These are phyloP conservation scores for Bibio marci DNA, from an alignment of 2,888 invertebrate species.

Conservation along the genomic window DNA sequence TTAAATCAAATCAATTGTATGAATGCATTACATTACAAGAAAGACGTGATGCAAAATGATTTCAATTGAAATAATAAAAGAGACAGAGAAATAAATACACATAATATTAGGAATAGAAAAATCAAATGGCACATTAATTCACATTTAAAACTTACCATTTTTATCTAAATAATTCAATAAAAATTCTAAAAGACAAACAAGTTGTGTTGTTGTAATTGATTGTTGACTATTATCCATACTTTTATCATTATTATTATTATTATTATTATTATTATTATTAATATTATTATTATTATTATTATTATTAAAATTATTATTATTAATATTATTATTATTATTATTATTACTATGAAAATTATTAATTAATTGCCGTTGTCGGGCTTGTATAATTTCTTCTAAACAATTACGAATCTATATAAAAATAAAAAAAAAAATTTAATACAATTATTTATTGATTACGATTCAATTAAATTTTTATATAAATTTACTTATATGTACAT, in stretches of 20 bases:
- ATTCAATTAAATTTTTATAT: too few relatives aligned
- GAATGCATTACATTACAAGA: too few relatives aligned
- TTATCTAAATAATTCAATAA: conserved; percentile 23
- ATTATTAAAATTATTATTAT: conserved; percentile 15
- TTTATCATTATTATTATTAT: conserved; percentile 11
- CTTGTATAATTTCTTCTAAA: conserved; percentile 9
- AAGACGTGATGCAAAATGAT: too few relatives aligned
- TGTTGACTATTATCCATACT: conserved; percentile 23
- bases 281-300: too few relatives aligned
- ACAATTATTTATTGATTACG: neutral
- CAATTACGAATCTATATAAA: conserved; percentile 15
- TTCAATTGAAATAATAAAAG: too few relatives aligned
- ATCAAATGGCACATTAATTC: too few relatives aligned
- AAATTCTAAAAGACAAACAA: conserved; percentile 29
- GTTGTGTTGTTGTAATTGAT: conserved; percentile 29
- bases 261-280: neutral
- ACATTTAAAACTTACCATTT: conserved; percentile 10
- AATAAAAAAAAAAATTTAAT: neutral
- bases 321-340: conserved; percentile 9
- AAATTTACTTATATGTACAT: neutral
- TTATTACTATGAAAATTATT: neutral
- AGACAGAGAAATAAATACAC: too few relatives aligned
- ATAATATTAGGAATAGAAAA: too few relatives aligned
- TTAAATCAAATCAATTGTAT: too few relatives aligned
- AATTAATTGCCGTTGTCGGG: conserved; percentile 1